Evolutionary conservation across 2,797 vertebrate species (phyloP).

Genomic region (Zenarchopterus dispar): DNA sequence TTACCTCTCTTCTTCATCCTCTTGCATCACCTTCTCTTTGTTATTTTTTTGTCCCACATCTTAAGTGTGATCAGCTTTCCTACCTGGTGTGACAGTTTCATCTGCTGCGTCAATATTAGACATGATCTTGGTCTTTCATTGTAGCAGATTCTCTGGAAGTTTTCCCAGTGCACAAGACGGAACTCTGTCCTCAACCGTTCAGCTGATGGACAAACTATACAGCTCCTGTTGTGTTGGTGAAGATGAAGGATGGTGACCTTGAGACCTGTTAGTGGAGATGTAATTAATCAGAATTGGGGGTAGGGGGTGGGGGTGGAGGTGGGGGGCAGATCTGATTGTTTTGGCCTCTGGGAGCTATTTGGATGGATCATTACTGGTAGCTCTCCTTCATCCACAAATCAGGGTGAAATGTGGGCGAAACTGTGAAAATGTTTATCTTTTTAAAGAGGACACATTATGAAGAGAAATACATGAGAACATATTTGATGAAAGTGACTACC

Average conservation of each 20-base stretch:
- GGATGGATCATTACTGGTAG: conserved; percentile 32
- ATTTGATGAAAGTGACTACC: too few relatives aligned
- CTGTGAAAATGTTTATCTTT: neutral
- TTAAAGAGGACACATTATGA: too few relatives aligned
- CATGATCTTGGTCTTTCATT: conserved; percentile 3
- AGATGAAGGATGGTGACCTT: conserved; percentile 58
- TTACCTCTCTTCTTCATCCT: neutral
- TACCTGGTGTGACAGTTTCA: conserved; percentile 20
- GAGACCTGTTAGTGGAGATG: conserved; percentile 47
- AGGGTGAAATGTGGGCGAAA: conserved; percentile 2
- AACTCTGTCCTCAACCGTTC: conserved; percentile 31
- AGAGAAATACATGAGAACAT: too few relatives aligned
- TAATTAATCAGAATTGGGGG: conserved; percentile 60
- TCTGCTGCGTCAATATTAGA: conserved; percentile 25
- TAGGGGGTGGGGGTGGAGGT: too few relatives aligned
- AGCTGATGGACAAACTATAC: conserved; percentile 42
- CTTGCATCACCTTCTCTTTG: neutral
- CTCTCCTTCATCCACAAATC: conserved; percentile 33
- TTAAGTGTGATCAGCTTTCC: neutral
- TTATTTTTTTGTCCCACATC: neutral
- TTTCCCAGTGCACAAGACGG: conserved; percentile 33
- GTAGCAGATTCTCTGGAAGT: conserved; percentile 8
- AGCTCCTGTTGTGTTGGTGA: conserved; percentile 37
- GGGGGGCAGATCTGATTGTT: conserved; percentile 51
- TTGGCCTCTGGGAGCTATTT: conserved; percentile 49